These are phyloP conservation scores for Phocoena sinus DNA, from an alignment of 2,113 vertebrate species.

Conservation along the genomic window DNA sequence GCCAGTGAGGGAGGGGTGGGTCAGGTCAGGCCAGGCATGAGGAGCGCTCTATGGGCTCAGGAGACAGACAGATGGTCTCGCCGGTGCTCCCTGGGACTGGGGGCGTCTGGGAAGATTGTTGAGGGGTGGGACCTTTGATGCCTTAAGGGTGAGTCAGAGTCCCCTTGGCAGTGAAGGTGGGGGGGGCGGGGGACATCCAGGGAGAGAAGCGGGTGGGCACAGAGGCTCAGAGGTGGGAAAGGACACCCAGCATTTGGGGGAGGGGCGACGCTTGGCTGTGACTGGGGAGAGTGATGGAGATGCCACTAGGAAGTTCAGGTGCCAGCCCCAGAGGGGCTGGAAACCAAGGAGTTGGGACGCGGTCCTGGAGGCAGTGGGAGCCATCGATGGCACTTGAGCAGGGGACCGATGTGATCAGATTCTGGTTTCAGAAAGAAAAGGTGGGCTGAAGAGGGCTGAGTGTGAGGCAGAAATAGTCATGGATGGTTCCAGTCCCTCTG, in stretches of 20 bases:
- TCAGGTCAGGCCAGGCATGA: background rate
- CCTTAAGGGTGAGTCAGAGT: background rate
- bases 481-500: background rate
- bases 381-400: background rate
- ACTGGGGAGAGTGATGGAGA: background rate
- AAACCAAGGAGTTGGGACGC: background rate
- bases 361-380: background rate
- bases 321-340: background rate
- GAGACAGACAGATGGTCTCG: background rate
- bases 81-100: background rate
- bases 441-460: background rate
- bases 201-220: background rate
- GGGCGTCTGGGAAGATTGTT: background rate
- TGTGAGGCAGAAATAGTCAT: rapidly evolving
- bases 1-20: background rate
- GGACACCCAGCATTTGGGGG: background rate
- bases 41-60: background rate
- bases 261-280: background rate
- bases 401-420: background rate
- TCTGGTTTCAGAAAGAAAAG: background rate
- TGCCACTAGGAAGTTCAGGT: background rate
- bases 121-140: background rate
- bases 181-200: background rate
- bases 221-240: background rate
- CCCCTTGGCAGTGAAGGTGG: background rate